Conservation (phyloP, 1,140 invertebrate genomes). For the Drosophila simulans region DNA sequence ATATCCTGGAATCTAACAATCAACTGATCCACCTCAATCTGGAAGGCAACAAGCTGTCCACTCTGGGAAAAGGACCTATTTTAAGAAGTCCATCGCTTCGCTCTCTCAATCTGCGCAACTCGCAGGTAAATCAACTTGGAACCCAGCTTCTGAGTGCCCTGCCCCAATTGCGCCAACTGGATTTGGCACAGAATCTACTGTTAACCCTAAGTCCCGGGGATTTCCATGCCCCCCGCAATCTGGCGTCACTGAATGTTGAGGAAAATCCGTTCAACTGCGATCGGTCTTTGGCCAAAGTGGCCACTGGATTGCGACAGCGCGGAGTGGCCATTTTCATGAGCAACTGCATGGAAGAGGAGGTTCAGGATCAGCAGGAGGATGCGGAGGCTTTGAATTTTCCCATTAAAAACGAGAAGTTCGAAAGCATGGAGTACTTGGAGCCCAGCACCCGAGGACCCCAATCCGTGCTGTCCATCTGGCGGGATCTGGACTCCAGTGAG, state of each 20-base stretch:
- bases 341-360: constrained; percentile 44
- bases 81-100: constrained; percentile 61
- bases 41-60: constrained; percentile 74
- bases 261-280: constrained; percentile 77
- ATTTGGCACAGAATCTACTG: constrained; percentile 74
- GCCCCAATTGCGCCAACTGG: constrained; percentile 65
- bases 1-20: constrained; percentile 68
- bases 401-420: constrained; percentile 19
- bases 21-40: constrained; percentile 65
- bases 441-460: constrained; percentile 35
- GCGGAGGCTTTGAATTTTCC: neutral
- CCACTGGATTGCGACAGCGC: constrained; percentile 48
- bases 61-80: constrained; percentile 48
- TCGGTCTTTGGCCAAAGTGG: constrained; percentile 51
- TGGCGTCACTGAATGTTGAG: constrained; percentile 62
- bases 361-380: constrained; percentile 19
- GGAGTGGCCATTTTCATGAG: constrained; percentile 59
- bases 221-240: constrained; percentile 53
- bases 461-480: constrained; percentile 58
- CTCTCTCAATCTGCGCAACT: constrained; percentile 66
- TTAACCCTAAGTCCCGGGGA: constrained; percentile 58
- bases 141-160: constrained; percentile 47
- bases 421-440: constrained; percentile 53
- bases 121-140: constrained; percentile 71
- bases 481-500: constrained; percentile 62